Conservation (phyloP, 1,140 invertebrate genomes). For the Pseudobourletiella spinata region DNA sequence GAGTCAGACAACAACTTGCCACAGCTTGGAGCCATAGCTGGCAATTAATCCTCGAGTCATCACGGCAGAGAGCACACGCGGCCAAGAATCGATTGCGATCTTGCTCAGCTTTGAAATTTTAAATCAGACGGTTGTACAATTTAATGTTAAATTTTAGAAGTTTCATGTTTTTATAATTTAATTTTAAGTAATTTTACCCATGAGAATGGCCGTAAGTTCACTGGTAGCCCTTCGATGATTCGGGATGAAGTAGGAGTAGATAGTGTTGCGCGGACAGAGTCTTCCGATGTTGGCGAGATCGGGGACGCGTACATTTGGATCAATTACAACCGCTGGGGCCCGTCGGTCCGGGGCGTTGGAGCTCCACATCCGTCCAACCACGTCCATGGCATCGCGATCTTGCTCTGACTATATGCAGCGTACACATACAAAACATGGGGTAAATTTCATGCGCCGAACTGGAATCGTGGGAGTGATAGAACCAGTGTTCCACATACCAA, state of each 20-base stretch:
- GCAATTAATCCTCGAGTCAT: conserved; percentile 27
- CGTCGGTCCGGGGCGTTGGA: neutral
- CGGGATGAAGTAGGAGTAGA: conserved; percentile 33
- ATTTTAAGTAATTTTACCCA: conserved; percentile 21
- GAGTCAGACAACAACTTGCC: conserved; percentile 10
- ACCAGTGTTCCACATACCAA: too few species aligned
- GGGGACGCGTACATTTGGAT: neutral
- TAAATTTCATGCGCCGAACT: too few species aligned
- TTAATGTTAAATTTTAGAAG: too few species aligned
- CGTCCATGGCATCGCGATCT: too few species aligned
- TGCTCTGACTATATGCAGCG: too few species aligned
- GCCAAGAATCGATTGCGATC: conserved; percentile 14
- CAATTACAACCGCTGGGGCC: neutral
- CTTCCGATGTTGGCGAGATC: conserved; percentile 2
- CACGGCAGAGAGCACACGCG: conserved; percentile 25
- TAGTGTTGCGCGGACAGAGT: conserved; percentile 20
- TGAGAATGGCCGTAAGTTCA: conserved; percentile 21
- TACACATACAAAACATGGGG: too few species aligned
- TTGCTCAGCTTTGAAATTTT: neutral
- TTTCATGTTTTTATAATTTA: neutral
- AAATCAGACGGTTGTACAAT: neutral
- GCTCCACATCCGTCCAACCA: too few species aligned
- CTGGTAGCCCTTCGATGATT: conserved; percentile 26
- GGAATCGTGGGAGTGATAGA: too few species aligned
- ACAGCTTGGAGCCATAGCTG: conserved; percentile 33